Evolutionary conservation across 2,888 invertebrate genomes (phyloP).

Genomic region (Automeris io): DNA sequence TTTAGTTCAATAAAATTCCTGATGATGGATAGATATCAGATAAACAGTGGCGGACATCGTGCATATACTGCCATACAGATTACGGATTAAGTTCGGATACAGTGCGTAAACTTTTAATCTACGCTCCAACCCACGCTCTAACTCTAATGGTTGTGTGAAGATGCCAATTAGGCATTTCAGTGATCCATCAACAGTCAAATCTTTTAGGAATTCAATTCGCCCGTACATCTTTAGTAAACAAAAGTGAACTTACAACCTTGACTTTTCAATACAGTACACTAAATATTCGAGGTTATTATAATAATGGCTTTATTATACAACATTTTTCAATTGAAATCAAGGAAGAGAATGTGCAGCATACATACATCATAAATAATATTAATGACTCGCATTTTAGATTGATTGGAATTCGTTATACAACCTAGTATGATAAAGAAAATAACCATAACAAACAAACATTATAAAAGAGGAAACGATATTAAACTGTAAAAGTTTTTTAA

Average conservation of each 20-base stretch:
- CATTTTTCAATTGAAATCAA: constrained; percentile 32
- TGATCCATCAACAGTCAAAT: constrained; percentile 7
- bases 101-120: no score
- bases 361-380: constrained; percentile 16
- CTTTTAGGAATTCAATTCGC: constrained; percentile 7
- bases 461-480: no score
- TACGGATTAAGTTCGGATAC: no score
- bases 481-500: no score
- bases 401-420: constrained; percentile 1
- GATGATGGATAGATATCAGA: no score
- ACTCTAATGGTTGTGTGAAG: constrained; percentile 24
- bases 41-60: no score
- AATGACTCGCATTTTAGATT: constrained; percentile 6
- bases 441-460: no score
- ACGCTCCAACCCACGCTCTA: constrained; percentile 23
- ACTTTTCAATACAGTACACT: constrained; percentile 38
- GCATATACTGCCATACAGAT: no score
- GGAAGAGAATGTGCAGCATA: constrained; percentile 32
- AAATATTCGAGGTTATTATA: constrained; percentile 37
- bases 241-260: constrained; percentile 47
- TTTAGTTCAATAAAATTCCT: no score
- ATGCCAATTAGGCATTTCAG: constrained; percentile 31
- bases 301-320: constrained; percentile 41
- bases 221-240: constrained; percentile 38
- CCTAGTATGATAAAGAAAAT: no score